Base-by-base conservation (phyloP, 2,797 vertebrate genomes). In the Labroides dimidiatus region DNA sequence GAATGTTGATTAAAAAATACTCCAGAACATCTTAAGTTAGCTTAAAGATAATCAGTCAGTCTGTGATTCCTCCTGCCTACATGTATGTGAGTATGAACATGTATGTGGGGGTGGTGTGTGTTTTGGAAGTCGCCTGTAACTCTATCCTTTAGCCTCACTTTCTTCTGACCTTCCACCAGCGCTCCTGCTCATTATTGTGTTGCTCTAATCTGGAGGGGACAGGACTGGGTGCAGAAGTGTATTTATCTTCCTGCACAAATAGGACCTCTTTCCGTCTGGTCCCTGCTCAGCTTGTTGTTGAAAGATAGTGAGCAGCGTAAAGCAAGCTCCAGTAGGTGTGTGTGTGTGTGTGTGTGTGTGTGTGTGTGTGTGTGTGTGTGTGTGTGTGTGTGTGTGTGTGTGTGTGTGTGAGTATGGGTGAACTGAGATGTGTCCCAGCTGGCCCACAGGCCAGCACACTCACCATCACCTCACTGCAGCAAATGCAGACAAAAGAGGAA, bases 231-330 rank as follows among this genome's bases (percentile, higher is more conserved):
- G 88, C 88, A 91, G 84, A 86, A 93, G 89, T 90, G 86, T 91
- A 90, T 91, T 92, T 94, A 93, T 95, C 94, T 95, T 91, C 89
- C 90, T 86, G 81, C 86, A 91, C 92, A 93, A 94, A 94, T 92
- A 94, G 89, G 85, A 84, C 75, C 86, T 92, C 88, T 92, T 94
- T 93, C 92, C 92, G 86, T 94, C 92, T 93, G 92, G 83, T 92
- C 88, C 78, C 82, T 81, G 89, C 91, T 93, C 86, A 71, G 89
- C 81, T 92, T 94, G 93, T 94, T 94, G 92, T 94, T 94, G 93
- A 94, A 93, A 93, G 93, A 95, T 94, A 94, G 89, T 76, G 79
- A 86, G 88, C 90, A 86, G 89, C 70, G 62, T 84, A 86, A 77
- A 90, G 78, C 69, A 60, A 82, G 84, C 69, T 82, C 73, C 78